Evolutionary conservation across 2,113 vertebrate species (phyloP).

Genomic region (Brachionichthys hirsutus): DNA sequence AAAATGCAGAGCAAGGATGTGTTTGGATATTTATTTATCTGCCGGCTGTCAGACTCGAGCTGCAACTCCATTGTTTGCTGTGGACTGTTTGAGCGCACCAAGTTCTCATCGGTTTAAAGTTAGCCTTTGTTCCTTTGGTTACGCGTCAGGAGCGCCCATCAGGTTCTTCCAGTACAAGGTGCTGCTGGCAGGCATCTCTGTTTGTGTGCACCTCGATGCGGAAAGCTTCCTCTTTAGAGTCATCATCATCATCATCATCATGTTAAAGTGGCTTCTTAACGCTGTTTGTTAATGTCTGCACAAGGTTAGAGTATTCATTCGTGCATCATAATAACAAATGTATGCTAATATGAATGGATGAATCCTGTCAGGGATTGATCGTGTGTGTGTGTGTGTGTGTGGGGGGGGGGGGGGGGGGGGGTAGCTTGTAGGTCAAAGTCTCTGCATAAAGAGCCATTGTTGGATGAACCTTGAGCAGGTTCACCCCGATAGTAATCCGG

Average conservation of each 20-base stretch:
- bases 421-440: conserved; percentile 46
- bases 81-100: conserved; percentile 36
- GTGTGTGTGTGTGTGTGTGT: conserved; percentile 2
- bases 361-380: conserved; percentile 37
- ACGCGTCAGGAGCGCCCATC: background rate
- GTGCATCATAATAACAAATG: background rate
- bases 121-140: background rate
- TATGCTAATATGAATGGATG: too few relatives aligned
- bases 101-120: conserved; percentile 25
- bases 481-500: conserved; percentile 17
- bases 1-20: background rate
- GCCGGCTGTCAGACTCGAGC: conserved; percentile 28
- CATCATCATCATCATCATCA: background rate
- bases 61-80: conserved; percentile 60
- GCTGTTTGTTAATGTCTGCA: background rate
- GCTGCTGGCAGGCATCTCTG: background rate
- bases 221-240: background rate
- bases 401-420: background rate
- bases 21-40: conserved; percentile 31
- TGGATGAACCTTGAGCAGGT: conserved; percentile 22
- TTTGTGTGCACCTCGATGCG: background rate
- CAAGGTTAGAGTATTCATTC: background rate
- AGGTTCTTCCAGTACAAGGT: background rate
- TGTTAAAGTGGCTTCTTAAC: background rate
- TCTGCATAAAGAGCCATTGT: conserved; percentile 43